Percentiles rank a stretch among this genome's conserved stretches.
Evolutionary conservation across 2,888 invertebrate genomes (phyloP).

Genomic region (Tipula helvola): DNA sequence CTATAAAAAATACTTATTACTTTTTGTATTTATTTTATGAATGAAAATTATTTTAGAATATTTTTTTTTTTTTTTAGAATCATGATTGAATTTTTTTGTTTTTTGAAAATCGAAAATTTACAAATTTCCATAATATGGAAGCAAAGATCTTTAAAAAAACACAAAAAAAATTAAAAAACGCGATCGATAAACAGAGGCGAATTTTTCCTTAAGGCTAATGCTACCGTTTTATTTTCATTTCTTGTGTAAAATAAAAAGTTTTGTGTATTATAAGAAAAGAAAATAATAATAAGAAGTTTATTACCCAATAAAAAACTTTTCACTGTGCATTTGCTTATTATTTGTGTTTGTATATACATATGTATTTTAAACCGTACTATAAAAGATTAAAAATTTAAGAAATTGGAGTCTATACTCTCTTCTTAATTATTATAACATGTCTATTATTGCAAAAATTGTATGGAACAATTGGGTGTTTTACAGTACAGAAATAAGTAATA

Average conservation of each 20-base stretch:
- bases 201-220: conserved; percentile 5
- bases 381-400: not conserved
- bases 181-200: conserved; percentile 10
- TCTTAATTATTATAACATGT: too few species aligned
- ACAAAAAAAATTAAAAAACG: not conserved
- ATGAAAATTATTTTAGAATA: not conserved
- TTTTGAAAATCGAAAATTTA: not conserved
- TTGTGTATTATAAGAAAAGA: not conserved
- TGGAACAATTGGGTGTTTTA: not conserved
- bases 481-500: not conserved
- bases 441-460: not conserved
- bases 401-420: not conserved
- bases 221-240: not conserved
- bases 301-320: not conserved
- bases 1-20: not conserved
- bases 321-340: not conserved
- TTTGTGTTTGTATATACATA: not conserved
- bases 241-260: not conserved
- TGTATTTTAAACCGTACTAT: not conserved
- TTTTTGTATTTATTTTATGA: not conserved
- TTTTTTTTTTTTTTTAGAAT: not conserved
- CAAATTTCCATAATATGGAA: not conserved
- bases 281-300: not conserved
- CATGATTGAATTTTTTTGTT: not conserved
- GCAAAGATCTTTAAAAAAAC: not conserved